phyloP scores from a whole-genome alignment of 2,113 vertebrate species.

The Psilopogon haemacephalus region DNA sequence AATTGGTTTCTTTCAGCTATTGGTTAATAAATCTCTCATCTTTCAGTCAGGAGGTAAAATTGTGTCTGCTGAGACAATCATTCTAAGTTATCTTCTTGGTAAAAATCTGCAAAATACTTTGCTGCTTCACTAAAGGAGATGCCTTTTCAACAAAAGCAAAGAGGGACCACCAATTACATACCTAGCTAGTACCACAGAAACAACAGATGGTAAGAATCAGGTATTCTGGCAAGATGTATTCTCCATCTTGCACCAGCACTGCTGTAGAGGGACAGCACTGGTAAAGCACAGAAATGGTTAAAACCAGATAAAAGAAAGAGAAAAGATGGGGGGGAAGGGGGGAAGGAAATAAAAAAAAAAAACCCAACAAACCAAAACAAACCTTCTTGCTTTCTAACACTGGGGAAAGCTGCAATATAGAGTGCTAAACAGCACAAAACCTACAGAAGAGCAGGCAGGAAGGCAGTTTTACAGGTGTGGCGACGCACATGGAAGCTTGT shows the following conservation, averaged over 20 bases:
- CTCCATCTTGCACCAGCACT: not conserved
- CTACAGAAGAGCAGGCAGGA: not conserved
- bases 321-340: not conserved
- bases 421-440: not conserved
- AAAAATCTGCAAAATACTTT: not conserved
- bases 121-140: not conserved
- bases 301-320: not conserved
- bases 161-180: not conserved
- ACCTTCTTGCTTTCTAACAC: not conserved
- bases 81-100: not conserved
- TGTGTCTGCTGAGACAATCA: not conserved
- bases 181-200: not conserved
- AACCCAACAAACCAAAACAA: too few species aligned
- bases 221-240: not conserved
- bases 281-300: not conserved
- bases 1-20: not conserved
- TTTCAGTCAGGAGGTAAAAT: not conserved
- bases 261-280: not conserved
- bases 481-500: not conserved
- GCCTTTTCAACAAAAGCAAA: not conserved
- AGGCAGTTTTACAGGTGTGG: not conserved
- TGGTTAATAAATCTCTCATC: not conserved
- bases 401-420: not conserved
- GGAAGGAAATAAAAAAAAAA: too few species aligned
- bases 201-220: not conserved